Evolutionary conservation across 2,113 vertebrate species (phyloP).

Genomic region (Eidolon helvum): DNA sequence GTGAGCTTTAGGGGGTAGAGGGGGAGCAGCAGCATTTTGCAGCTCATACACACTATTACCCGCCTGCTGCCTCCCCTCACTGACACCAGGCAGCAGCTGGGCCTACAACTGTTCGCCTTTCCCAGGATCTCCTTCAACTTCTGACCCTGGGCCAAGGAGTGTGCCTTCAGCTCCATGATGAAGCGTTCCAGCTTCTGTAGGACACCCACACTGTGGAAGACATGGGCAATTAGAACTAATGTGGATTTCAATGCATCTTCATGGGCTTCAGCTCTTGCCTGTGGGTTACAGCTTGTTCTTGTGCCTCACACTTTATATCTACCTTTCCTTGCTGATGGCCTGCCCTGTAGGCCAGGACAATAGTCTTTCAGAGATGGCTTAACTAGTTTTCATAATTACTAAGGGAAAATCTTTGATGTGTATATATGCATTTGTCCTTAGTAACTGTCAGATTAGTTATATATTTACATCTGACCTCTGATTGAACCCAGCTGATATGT

Average conservation of each 20-base stretch:
- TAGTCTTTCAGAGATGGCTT: background rate
- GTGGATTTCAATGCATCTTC: background rate
- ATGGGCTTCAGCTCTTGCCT: background rate
- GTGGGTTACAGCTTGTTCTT: background rate
- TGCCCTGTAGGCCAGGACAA: background rate
- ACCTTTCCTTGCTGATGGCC: background rate
- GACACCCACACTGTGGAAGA: background rate
- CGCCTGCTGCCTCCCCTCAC: background rate
- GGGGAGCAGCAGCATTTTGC: background rate
- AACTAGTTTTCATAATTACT: background rate
- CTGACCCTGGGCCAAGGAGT: no score
- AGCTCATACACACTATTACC: accelerated
- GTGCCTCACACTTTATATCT: background rate
- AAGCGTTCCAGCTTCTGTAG: background rate
- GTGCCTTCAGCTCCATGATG: background rate
- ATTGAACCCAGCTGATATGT: background rate
- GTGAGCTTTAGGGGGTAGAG: background rate
- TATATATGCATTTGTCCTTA: no score
- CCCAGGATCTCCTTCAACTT: no score
- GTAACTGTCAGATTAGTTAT: background rate
- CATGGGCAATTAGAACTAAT: background rate
- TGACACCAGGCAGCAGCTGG: no score
- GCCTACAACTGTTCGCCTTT: accelerated
- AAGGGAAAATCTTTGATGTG: background rate
- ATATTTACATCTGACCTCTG: background rate